Evolutionary conservation across 2,797 vertebrate genomes (phyloP), one percentile per base, ranked within the genome.

Genomic region (Florisuga fusca): DNA sequence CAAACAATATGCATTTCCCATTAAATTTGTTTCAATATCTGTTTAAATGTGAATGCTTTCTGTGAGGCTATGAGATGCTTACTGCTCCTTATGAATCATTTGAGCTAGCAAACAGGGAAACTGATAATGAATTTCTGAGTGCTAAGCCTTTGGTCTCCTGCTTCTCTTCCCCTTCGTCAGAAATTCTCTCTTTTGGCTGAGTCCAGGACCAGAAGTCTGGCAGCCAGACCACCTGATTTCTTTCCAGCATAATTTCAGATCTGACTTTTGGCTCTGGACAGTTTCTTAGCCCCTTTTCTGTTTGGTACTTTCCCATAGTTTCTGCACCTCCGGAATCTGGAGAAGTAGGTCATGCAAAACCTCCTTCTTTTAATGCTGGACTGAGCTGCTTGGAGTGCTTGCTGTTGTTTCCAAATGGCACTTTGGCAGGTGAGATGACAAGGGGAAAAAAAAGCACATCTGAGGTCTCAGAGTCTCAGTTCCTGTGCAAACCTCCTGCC

Each of bases 1-100:
- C 55, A 95, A 97, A 96, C 95, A 95, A 45, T 77, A 95, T 97
- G 85, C 94, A 97, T 97, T 96, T 97, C 98, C 97, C 95, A 97
- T 97, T 84, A 93, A 82, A 96, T 94, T 86, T 78, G 89, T 94
- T 94, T 93, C 90, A 91, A 69, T 94, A 92, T 93, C 96, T 97
- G 80, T 94, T 97, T 97, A 97, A 97, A 96, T 93, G 95, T 97
- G 95, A 87, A 71, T 20, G 12, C 77, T 89, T 80, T 59, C 75
- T 33, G 61, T 64, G 33, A 92, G 76, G 77, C 79, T 77, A 15
- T 7, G 74, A 95, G 88, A 93, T 64, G 46, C 72, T 91, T 79
- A 31, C 72, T 62, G 71, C 57, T 95, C 34, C 93, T 74, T 73
- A n/a, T 69, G 61, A 91, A 73, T 87, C 62, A 67, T 87, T 36